Conservation (phyloP, 2,113 vertebrate species). For the Larimichthys crocea region DNA sequence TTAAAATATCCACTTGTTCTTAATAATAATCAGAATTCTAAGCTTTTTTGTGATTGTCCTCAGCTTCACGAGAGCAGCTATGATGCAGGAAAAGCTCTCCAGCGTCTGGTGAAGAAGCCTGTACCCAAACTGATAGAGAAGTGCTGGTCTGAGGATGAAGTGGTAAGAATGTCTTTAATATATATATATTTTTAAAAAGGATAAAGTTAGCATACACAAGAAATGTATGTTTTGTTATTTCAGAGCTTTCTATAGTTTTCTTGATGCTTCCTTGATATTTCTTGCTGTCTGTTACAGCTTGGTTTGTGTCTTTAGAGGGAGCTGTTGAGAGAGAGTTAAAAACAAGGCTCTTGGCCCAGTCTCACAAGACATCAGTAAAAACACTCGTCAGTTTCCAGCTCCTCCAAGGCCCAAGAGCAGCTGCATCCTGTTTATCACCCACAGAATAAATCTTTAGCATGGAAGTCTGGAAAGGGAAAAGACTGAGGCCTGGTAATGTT, state of each 20-base stretch:
- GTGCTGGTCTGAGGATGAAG: conserved; percentile 99
- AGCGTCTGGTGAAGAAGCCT: conserved; percentile 98
- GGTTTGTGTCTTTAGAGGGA: conserved; percentile 74
- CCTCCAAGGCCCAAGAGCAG: conserved; percentile 78
- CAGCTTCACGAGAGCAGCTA: conserved; percentile 98
- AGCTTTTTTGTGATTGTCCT: conserved; percentile 28
- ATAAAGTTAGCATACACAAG: background rate
- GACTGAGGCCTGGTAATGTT: conserved; percentile 60
- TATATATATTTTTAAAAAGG: background rate
- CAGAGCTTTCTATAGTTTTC: background rate
- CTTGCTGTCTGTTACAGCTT: conserved; percentile 25
- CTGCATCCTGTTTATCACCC: conserved; percentile 87
- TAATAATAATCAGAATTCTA: background rate
- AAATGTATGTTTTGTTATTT: background rate
- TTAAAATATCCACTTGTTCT: background rate
- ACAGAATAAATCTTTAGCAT: conserved; percentile 75
- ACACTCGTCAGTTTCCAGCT: conserved; percentile 63
- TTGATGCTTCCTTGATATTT: background rate
- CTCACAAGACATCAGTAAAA: conserved; percentile 66
- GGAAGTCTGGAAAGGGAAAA: conserved; percentile 65
- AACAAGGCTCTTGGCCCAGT: conserved; percentile 45
- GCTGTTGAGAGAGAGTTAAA: conserved; percentile 69
- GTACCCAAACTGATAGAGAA: conserved; percentile 98
- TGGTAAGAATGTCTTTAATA: conserved; percentile 86
- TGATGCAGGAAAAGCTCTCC: conserved; percentile 97